A percentile compares a stretch with the other conserved stretches of the same genome.
Evolutionary conservation across 2,797 vertebrate genomes (phyloP).

Genomic region (Perodicticus potto): DNA sequence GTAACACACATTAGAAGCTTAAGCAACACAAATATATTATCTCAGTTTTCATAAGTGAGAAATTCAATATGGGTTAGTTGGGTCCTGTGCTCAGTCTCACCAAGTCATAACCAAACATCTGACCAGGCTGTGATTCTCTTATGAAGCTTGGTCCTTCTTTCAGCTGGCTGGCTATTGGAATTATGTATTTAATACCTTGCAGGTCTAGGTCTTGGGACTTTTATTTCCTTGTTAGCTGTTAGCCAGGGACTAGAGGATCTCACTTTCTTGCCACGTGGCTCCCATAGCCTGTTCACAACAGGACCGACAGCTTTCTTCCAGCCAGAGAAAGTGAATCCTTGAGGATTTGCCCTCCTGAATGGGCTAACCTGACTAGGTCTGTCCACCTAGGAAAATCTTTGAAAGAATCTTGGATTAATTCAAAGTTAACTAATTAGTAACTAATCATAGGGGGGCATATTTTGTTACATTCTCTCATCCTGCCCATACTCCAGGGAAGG

Average conservation of each 20-base stretch:
- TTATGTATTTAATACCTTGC: background rate
- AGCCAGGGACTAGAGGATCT: background rate
- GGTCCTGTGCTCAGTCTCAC: background rate
- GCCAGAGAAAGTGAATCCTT: background rate
- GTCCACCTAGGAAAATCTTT: background rate
- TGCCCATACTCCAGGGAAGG: background rate
- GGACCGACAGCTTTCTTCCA: background rate
- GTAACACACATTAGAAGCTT: background rate
- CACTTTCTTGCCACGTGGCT: background rate
- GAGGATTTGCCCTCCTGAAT: background rate
- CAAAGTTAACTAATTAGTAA: background rate
- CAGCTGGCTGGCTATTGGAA: background rate
- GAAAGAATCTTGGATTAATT: background rate
- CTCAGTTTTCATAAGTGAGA: background rate
- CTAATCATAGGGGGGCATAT: background rate
- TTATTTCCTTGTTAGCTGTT: background rate
- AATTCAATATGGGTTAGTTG: background rate
- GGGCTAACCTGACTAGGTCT: background rate
- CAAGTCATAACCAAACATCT: background rate
- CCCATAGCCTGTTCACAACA: background rate
- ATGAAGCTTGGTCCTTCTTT: background rate
- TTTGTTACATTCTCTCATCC: background rate
- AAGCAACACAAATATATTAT: background rate
- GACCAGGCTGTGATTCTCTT: background rate
- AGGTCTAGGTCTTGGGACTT: background rate